phyloP scores from a whole-genome alignment of 2,113 vertebrate species.

The Chaetodon auriga region DNA sequence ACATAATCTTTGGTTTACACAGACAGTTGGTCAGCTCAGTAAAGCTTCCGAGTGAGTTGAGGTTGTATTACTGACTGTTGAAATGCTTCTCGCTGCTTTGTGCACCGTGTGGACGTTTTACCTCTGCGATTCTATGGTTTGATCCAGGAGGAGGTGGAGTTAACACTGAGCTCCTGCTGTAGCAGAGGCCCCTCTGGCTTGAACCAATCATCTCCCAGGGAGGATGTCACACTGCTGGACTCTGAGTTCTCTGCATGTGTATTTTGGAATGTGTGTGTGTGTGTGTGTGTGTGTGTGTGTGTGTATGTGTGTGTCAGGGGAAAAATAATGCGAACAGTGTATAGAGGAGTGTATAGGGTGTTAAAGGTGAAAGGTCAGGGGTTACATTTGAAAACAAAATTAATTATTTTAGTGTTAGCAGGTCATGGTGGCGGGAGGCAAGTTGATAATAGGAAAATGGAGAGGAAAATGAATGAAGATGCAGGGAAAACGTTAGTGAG shows the following conservation, averaged over 20 bases:
- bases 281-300: not conserved
- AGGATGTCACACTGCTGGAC: constrained; percentile 73
- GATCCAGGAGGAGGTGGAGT: constrained; percentile 84
- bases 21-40: not conserved
- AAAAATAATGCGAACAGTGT: constrained; percentile 17
- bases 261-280: constrained; percentile 30
- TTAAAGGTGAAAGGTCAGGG: constrained; percentile 16
- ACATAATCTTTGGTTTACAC: not conserved
- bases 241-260: constrained; percentile 56
- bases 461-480: not conserved
- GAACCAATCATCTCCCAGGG: constrained; percentile 80
- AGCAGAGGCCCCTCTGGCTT: constrained; percentile 80
- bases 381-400: constrained; percentile 1
- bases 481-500: not conserved
- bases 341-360: constrained; percentile 8
- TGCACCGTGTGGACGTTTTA: constrained; percentile 40
- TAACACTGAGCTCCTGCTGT: constrained; percentile 83
- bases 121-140: constrained; percentile 80
- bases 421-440: not conserved
- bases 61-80: not conserved
- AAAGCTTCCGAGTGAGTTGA: not conserved
- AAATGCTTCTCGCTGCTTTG: not conserved
- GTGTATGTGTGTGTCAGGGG: not conserved
- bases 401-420: not conserved
- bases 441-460: not conserved